Base-by-base conservation (phyloP, 2,888 invertebrate genomes). In the Torymus aiolomorphi region DNA sequence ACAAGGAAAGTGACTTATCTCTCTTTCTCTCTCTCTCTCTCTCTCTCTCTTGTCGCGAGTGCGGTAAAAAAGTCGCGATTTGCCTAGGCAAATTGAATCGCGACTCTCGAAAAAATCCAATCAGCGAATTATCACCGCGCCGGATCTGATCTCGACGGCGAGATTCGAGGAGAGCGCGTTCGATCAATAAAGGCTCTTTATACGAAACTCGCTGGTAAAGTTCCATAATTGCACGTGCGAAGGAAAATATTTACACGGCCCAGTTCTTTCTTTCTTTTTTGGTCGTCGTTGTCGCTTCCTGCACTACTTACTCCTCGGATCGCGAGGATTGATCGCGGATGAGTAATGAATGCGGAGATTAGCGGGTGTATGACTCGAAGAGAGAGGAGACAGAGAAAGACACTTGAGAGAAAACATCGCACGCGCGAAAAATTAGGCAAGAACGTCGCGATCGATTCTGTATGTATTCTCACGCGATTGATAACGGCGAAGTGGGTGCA, bases 171-270 rank as follows among this genome's bases (percentile, higher is more conserved):
- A 8, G 16, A 31, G 42, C 16, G 51, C 54, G 52, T 5, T 24
- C 13, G 10, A 12, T 49, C 12, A 49, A n/a, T 31, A 42, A 42
- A 42, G 8, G 14, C n/a, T 59, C 31, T 66, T 54, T 20, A n/a
- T n/a, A 52, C n/a, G 13, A 54, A 2, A 20, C 57, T 65, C 52
- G 20, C 20, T 20, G 18, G 57, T 57, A 74, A 73, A 69, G 56
- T 78, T 73, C 69, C 72, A 65, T 62, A 67, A 78, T 66, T 70
- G 31, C 62, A 49, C 24, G 18, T 42, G 10, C 14, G 13, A 77
- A 57, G 70, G 57, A 59, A 65, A 74, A 78, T 63, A 69, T 74
- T 69, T 62, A 56, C 51, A 63, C 51, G 63, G 52, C 51, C 73
- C n/a, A 62, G 2, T 73, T 78, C 14, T 65, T 69, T 62, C 14